Percentiles rank a stretch among this genome's conserved stretches.
Evolutionary conservation across 2,797 vertebrate species (phyloP).

Genomic region (Microctenopoma steveboyesi): DNA sequence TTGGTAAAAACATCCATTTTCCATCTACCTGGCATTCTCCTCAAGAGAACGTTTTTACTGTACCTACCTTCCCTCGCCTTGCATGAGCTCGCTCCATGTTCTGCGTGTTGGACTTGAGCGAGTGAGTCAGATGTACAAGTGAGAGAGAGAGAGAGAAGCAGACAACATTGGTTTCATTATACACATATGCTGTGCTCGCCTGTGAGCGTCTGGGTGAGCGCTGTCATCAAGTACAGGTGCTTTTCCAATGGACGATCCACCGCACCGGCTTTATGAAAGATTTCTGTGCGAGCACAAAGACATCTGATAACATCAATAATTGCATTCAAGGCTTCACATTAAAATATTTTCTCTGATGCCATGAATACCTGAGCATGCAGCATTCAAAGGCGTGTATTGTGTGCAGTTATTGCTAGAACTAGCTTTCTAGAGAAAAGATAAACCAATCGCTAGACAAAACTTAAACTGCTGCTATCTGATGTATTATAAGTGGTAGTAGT

Average conservation of each 20-base stretch:
- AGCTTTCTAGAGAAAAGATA: background rate
- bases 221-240: background rate
- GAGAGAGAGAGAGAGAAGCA: background rate
- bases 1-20: slow-evolving; percentile 61
- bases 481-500: too few species aligned
- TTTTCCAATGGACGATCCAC: slow-evolving; percentile 13
- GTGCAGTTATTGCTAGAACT: background rate
- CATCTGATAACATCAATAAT: slow-evolving; percentile 3
- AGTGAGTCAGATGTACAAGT: slow-evolving; percentile 26
- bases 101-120: slow-evolving; percentile 11
- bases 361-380: background rate
- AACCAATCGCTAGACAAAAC: background rate
- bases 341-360: background rate
- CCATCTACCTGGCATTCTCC: slow-evolving; percentile 46
- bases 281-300: slow-evolving; percentile 6
- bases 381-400: background rate
- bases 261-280: slow-evolving; percentile 3
- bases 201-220: background rate
- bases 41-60: slow-evolving; percentile 48
- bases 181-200: slow-evolving; percentile 1
- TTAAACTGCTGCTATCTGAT: background rate
- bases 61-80: slow-evolving; percentile 8
- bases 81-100: slow-evolving; percentile 39
- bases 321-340: background rate
- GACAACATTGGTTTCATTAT: background rate